Percentiles rank a stretch among this genome's conserved stretches.
Evolutionary conservation across 2,797 vertebrate genomes (phyloP).

Genomic region (Pangasius macronema): DNA sequence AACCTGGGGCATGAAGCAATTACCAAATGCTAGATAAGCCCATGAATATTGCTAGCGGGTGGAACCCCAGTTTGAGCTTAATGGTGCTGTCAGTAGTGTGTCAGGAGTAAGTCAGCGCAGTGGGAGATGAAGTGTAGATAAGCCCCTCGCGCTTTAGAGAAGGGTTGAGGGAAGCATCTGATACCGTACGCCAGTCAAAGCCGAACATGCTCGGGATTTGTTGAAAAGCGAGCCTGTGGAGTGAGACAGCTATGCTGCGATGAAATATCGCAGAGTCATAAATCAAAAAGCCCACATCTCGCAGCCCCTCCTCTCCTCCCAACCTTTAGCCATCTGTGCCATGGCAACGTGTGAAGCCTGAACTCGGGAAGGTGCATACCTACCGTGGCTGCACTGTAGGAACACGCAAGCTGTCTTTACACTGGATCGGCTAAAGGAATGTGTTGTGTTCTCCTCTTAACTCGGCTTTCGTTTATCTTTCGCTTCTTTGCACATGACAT

Average conservation of each 20-base stretch:
- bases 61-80: slow-evolving; percentile 10
- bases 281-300: slow-evolving; percentile 59
- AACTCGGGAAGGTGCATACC: slow-evolving; percentile 30
- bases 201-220: slow-evolving; percentile 54
- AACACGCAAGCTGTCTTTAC: slow-evolving; percentile 45
- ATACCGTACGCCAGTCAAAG: slow-evolving; percentile 52
- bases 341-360: slow-evolving; percentile 42
- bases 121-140: slow-evolving; percentile 49
- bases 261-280: slow-evolving; percentile 56
- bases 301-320: slow-evolving; percentile 2
- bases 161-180: slow-evolving; percentile 33
- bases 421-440: slow-evolving; percentile 38
- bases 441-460: not conserved
- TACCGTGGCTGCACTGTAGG: slow-evolving; percentile 40
- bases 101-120: slow-evolving; percentile 38
- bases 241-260: slow-evolving; percentile 45
- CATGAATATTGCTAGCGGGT: slow-evolving; percentile 17
- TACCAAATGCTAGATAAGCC: slow-evolving; percentile 16
- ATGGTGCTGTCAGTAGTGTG: slow-evolving; percentile 44
- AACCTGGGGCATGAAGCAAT: slow-evolving; percentile 7
- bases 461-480: not conserved
- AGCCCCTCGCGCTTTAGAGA: slow-evolving; percentile 29
- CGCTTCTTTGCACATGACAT: slow-evolving; percentile 4
- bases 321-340: slow-evolving; percentile 50
- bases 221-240: slow-evolving; percentile 52